A percentile compares a stretch with the other conserved stretches of the same genome.
Conservation (phyloP, 1,140 invertebrate species). For the Brachionus manjavacas region DNA sequence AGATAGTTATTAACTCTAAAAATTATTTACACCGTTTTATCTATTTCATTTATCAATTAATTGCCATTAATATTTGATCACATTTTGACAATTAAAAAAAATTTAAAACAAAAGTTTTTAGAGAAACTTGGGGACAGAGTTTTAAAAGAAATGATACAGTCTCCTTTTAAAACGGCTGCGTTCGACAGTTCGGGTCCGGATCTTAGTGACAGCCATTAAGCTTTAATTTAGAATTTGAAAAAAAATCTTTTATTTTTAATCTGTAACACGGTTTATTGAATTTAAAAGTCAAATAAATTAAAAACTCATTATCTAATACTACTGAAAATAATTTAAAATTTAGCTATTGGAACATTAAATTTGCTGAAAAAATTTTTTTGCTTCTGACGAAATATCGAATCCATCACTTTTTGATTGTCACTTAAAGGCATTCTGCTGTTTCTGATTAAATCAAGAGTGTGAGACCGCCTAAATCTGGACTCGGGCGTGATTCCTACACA, state of each 20-base stretch:
- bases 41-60: too few species aligned
- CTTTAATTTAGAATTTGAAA: too few species aligned
- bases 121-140: too few species aligned
- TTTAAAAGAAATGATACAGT: too few species aligned
- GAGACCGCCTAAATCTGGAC: neutral
- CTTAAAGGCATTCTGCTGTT: slow-evolving; percentile 16
- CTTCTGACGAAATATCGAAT: neutral
- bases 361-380: neutral
- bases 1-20: too few species aligned
- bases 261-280: neutral
- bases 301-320: neutral
- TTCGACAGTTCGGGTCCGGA: too few species aligned
- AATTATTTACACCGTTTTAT: too few species aligned
- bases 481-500: slow-evolving; percentile 3
- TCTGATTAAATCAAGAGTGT: slow-evolving; percentile 11
- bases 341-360: slow-evolving; percentile 7
- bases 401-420: neutral
- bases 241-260: neutral
- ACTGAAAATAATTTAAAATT: slow-evolving; percentile 17
- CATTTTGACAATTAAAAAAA: too few species aligned
- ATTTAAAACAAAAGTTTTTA: too few species aligned
- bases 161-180: too few species aligned
- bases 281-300: neutral
- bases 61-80: too few species aligned
- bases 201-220: too few species aligned